A percentile compares a stretch with the other conserved stretches of the same genome.
These are phyloP conservation scores for Amazona vittata DNA, from an alignment of 2,113 vertebrate species.

Conservation along the genomic window DNA sequence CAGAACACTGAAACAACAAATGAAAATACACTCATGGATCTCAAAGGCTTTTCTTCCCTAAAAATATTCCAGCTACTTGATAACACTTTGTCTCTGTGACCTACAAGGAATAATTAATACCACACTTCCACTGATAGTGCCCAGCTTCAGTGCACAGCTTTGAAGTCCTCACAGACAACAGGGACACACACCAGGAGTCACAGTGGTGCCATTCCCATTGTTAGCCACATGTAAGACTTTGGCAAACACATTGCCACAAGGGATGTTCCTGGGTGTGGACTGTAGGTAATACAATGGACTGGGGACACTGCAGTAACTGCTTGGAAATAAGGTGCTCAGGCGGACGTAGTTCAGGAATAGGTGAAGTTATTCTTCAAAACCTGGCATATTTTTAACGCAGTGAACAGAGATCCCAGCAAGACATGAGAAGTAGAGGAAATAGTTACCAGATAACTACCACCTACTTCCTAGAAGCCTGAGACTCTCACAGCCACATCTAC, in stretches of 20 bases:
- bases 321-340: not conserved
- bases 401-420: not conserved
- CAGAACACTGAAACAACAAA: slow-evolving; percentile 47
- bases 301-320: not conserved
- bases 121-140: accelerated
- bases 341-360: not conserved
- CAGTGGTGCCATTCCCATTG: not conserved
- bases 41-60: not conserved
- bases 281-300: not conserved
- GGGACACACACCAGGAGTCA: not conserved
- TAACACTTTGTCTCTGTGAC: not conserved
- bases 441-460: not conserved
- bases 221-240: accelerated
- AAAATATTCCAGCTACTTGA: not conserved
- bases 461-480: not conserved
- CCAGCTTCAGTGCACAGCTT: accelerated
- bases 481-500: accelerated
- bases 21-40: not conserved
- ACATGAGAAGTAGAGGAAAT: not conserved
- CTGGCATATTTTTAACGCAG: not conserved
- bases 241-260: accelerated
- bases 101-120: not conserved
- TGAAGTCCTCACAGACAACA: not conserved
- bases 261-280: not conserved
- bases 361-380: not conserved